phyloP scores from a whole-genome alignment of 2,888 invertebrate species.

The Lobophora halterata region DNA sequence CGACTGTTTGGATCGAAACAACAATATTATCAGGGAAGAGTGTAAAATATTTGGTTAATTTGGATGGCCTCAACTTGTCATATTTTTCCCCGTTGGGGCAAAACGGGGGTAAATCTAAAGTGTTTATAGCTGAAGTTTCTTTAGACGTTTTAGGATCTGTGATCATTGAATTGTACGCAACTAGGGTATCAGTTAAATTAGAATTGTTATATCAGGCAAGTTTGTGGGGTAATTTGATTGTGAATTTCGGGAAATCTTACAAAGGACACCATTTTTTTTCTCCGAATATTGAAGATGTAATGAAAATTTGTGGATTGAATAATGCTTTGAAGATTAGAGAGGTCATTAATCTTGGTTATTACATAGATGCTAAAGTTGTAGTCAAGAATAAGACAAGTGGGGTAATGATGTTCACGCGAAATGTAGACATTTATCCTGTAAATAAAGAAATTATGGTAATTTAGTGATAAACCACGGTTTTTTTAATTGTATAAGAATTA shows the following conservation, averaged over 20 bases:
- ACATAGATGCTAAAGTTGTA: conserved; percentile 17
- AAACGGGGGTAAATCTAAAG: conserved; percentile 8
- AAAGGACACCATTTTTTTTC: conserved; percentile 37
- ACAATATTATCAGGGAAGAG: conserved; percentile 2
- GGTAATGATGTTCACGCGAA: conserved; percentile 7
- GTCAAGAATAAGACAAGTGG: conserved; percentile 19
- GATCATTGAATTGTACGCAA: conserved; percentile 15
- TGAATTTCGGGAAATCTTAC: conserved; percentile 30
- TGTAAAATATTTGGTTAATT: conserved; percentile 5
- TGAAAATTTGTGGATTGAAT: conserved; percentile 22
- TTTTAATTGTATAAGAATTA: conserved; percentile 5
- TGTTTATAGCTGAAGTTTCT: neutral
- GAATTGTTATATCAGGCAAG: conserved; percentile 31
- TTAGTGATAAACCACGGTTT: no score
- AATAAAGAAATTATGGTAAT: neutral
- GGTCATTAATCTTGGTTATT: conserved; percentile 16
- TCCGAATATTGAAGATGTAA: conserved; percentile 28
- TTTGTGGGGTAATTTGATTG: conserved; percentile 30
- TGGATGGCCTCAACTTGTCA: conserved; percentile 8
- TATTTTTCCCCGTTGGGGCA: conserved; percentile 7
- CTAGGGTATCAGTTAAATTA: conserved; percentile 9
- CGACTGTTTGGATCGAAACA: conserved; percentile 10
- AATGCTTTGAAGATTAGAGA: conserved; percentile 10
- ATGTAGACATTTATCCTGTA: conserved; percentile 14
- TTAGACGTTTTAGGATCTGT: conserved; percentile 6